These are phyloP conservation scores for Gymnoscopelus microlampas DNA, from an alignment of 2,797 vertebrate genomes.

Conservation along the genomic window DNA sequence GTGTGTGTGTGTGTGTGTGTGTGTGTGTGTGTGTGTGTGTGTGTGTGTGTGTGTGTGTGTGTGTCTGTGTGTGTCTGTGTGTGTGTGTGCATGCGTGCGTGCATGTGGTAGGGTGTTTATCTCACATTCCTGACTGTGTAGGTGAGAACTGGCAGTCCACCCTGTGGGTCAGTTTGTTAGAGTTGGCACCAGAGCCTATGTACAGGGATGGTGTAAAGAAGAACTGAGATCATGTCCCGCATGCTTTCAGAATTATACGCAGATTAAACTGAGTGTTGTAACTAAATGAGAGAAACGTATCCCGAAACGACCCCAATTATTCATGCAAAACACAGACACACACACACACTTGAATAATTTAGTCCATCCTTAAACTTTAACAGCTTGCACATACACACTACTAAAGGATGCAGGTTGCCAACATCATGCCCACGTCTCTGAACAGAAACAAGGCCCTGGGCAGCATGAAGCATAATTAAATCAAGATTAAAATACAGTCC, in stretches of 20 bases:
- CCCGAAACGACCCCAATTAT: slow-evolving; percentile 41
- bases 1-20: slow-evolving; percentile 18
- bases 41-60: not conserved
- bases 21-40: slow-evolving; percentile 11
- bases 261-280: slow-evolving; percentile 33
- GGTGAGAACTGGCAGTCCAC: slow-evolving; percentile 40
- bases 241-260: slow-evolving; percentile 56
- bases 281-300: slow-evolving; percentile 9
- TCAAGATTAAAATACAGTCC: not conserved
- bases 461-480: not conserved
- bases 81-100: slow-evolving; percentile 24
- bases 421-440: not conserved
- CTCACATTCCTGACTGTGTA: slow-evolving; percentile 53
- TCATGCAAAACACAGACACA: not conserved
- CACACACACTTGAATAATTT: slow-evolving; percentile 17
- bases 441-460: not conserved
- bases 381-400: slow-evolving; percentile 9
- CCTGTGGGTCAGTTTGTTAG: slow-evolving; percentile 58
- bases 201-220: slow-evolving; percentile 45
- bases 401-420: not conserved
- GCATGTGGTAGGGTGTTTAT: slow-evolving; percentile 13
- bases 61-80: slow-evolving; percentile 25
- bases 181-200: slow-evolving; percentile 55
- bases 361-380: slow-evolving; percentile 23
- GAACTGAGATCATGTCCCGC: slow-evolving; percentile 29